These are phyloP conservation scores for Drosophila gunungcola DNA, from an alignment of 1,140 invertebrate species.

Conservation along the genomic window DNA sequence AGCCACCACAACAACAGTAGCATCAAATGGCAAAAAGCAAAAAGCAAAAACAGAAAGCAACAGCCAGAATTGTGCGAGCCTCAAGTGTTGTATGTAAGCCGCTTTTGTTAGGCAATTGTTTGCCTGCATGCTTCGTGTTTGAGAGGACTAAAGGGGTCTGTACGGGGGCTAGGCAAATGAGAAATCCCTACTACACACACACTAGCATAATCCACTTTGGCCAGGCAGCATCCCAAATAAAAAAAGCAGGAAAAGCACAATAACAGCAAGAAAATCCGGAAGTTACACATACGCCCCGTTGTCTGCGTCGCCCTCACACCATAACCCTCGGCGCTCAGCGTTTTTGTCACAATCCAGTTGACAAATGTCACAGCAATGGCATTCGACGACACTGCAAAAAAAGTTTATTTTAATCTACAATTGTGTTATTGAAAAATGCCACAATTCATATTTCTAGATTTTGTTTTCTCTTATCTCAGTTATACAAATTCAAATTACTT, in stretches of 20 bases:
- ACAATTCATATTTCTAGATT: too few species aligned
- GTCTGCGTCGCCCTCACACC: constrained; percentile 19
- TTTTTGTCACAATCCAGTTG: constrained; percentile 54
- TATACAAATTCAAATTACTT: too few species aligned
- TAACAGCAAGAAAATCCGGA: constrained; percentile 53
- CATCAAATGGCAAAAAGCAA: constrained; percentile 29
- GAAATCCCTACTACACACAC: constrained; percentile 49
- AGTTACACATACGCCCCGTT: constrained; percentile 78
- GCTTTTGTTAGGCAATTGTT: constrained; percentile 82
- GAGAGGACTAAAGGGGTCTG: constrained; percentile 5
- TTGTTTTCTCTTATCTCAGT: too few species aligned
- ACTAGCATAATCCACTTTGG: constrained; percentile 71
- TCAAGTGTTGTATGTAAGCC: constrained; percentile 83
- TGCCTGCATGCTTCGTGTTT: constrained; percentile 26
- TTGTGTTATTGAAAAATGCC: too few species aligned
- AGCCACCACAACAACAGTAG: constrained; percentile 38
- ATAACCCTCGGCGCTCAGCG: constrained; percentile 1
- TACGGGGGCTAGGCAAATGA: constrained; percentile 57
- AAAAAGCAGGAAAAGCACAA: constrained; percentile 28
- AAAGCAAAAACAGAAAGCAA: constrained; percentile 12
- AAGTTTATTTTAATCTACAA: background rate
- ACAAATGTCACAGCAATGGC: constrained; percentile 71
- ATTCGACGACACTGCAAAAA: constrained; percentile 16
- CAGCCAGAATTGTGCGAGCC: constrained; percentile 67
- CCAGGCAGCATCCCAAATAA: constrained; percentile 33